Conservation (phyloP, 92 coral and sea anemone species). For the Palythoa caribaeorum region DNA sequence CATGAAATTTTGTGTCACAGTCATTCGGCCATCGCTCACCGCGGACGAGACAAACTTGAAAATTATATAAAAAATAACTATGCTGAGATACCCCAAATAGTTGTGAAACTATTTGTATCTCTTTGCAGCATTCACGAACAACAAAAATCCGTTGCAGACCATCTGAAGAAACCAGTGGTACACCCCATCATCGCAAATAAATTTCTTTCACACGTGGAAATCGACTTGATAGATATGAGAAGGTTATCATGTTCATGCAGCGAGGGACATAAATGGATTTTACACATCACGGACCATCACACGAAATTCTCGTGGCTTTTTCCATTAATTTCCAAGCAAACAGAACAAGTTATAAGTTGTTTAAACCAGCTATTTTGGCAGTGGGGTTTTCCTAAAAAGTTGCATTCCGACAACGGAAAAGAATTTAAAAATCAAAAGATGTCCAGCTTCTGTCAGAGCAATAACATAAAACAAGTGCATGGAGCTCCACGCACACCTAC, state of each 20-base stretch:
- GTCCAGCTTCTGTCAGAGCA: constrained; percentile 24
- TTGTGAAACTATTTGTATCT: neutral
- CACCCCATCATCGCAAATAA: neutral
- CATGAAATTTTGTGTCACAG: neutral
- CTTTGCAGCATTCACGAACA: neutral
- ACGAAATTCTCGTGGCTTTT: constrained; percentile 39
- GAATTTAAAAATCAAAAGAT: constrained; percentile 46
- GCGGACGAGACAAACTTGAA: neutral
- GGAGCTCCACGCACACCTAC: constrained; percentile 49
- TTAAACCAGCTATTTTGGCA: constrained; percentile 22
- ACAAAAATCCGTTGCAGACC: neutral
- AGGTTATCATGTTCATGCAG: constrained; percentile 29
- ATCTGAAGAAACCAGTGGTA: neutral
- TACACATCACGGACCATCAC: constrained; percentile 36
- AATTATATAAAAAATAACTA: neutral
- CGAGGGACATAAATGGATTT: constrained; percentile 28
- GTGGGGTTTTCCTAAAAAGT: constrained; percentile 39
- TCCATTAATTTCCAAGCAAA: constrained; percentile 12
- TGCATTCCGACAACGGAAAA: constrained; percentile 48
- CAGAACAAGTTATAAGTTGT: constrained; percentile 22
- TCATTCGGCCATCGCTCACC: neutral
- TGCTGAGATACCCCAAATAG: neutral
- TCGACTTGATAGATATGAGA: constrained; percentile 25
- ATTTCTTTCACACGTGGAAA: neutral
- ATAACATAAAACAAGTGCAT: constrained; percentile 47